Conservation (phyloP, 2,797 vertebrate species). For the Scleropages formosus region DNA sequence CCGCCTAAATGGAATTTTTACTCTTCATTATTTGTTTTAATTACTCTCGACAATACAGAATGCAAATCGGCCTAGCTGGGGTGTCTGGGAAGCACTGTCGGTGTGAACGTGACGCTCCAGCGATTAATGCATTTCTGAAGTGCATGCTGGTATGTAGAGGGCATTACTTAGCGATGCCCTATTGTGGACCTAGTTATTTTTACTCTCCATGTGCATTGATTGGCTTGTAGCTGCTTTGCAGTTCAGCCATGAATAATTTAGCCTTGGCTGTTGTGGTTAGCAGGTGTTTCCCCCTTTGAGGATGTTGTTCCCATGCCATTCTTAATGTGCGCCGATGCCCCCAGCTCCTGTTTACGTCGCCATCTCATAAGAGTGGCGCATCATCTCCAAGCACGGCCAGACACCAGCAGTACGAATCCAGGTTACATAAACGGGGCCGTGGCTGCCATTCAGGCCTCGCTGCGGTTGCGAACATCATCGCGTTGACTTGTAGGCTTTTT, state of each 20-base stretch:
- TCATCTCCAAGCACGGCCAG: neutral
- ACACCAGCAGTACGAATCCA: neutral
- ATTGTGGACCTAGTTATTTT: too few species aligned
- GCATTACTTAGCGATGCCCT: too few species aligned
- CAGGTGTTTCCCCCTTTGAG: conserved; percentile 20
- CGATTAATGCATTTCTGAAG: too few species aligned
- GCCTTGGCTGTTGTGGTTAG: neutral
- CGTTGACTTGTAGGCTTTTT: neutral
- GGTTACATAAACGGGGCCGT: neutral
- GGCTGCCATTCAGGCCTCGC: too few species aligned
- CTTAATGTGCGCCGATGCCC: neutral
- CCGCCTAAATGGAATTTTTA: neutral
- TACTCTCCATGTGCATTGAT: neutral
- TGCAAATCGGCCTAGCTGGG: neutral
- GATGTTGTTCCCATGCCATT: neutral
- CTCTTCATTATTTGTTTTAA: neutral
- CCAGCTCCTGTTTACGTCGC: neutral
- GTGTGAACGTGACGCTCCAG: neutral
- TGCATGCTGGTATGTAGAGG: too few species aligned
- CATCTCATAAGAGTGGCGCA: neutral
- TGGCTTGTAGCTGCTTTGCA: neutral
- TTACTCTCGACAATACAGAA: neutral
- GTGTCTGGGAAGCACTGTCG: too few species aligned
- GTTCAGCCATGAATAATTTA: conserved; percentile 29
- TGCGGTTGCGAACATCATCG: neutral